phyloP scores from a whole-genome alignment of 1,140 invertebrate species.

The Aphaenogaster floridana region DNA sequence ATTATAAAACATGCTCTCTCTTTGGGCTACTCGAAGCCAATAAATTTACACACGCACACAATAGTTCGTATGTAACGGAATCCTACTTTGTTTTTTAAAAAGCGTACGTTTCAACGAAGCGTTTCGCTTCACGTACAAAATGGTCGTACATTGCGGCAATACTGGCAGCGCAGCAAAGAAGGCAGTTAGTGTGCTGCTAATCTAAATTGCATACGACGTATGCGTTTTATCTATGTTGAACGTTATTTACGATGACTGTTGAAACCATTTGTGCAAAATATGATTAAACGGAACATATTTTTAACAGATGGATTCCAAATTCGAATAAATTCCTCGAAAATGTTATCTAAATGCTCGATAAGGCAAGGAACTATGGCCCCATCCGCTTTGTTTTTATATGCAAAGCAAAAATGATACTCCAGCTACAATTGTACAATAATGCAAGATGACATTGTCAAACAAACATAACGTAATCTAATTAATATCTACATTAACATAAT shows the following conservation, averaged over 20 bases:
- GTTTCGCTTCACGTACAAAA: slow-evolving; percentile 38
- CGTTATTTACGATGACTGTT: background rate
- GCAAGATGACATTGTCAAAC: background rate
- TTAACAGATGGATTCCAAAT: slow-evolving; percentile 3
- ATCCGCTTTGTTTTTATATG: background rate
- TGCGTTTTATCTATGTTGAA: background rate
- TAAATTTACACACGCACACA: background rate
- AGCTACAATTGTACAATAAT: background rate
- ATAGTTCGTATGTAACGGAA: background rate
- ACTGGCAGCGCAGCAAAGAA: slow-evolving; percentile 42
- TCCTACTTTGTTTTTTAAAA: background rate
- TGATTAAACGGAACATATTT: slow-evolving; percentile 5
- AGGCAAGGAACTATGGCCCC: slow-evolving; percentile 28
- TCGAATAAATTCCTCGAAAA: slow-evolving; percentile 30
- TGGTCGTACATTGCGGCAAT: slow-evolving; percentile 3
- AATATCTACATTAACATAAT: slow-evolving; percentile 7
- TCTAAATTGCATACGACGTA: background rate
- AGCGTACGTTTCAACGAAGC: slow-evolving; percentile 9
- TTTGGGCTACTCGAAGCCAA: slow-evolving; percentile 15
- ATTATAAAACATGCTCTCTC: slow-evolving; percentile 10
- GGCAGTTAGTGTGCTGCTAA: slow-evolving; percentile 43
- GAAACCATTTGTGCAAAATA: slow-evolving; percentile 33
- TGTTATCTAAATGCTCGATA: background rate
- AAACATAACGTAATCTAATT: background rate
- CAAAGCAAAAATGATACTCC: background rate